Base-by-base conservation (phyloP, 2,797 vertebrate genomes). In the Urophycis tenuis region DNA sequence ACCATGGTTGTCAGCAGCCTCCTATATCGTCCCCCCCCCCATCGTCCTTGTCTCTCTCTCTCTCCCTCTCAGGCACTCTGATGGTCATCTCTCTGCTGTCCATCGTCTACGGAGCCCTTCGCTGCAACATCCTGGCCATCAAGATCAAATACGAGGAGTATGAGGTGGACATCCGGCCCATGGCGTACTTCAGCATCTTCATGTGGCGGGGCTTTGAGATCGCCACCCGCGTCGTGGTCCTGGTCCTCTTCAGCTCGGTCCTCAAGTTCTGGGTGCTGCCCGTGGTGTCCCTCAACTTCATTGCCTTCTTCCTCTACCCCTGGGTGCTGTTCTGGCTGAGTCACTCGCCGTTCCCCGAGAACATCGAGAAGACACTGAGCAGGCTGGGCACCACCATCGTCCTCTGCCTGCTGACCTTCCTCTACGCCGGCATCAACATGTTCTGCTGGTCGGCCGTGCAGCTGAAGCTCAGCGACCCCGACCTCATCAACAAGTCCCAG, bases 371-470 rank as follows among this genome's bases (percentile, higher is more conserved):
- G 86, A 96, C 96, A 0, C 82, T 99, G 88, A 96, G 92, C 72
- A 91, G 95, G 33, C 91, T 98, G 4, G 97, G 98, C 29, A 99
- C 97, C 64, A 95, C 95, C 83, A 95, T 97, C 0, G 96, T 96
- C 67, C 92, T 99, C 15, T 95, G 95, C 88, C 91, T 97, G 83
- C 95, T 99, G 79, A 99, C 98, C 1, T 95, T 98, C 75, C 93
- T 99, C 22, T 99, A 98, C 5, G 95, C 96, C 0, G 96, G 96
- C 78, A 97, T 99, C 90, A 99, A 98, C 85, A 96, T 98, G 94
- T 99, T 99, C 92, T 99, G 98, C 92, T 99, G 97, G 98, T 99
- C 97, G 0, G 98, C 96, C 0, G 96, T 95, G 72, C 97, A 98
- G 84, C 94, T 99, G 79, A 94, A 96, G 84, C 94, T 99, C 76